Percentiles rank a stretch among this genome's conserved stretches.
These are phyloP conservation scores for Diaphora mendica DNA, from an alignment of 2,888 invertebrate species.

Conservation along the genomic window DNA sequence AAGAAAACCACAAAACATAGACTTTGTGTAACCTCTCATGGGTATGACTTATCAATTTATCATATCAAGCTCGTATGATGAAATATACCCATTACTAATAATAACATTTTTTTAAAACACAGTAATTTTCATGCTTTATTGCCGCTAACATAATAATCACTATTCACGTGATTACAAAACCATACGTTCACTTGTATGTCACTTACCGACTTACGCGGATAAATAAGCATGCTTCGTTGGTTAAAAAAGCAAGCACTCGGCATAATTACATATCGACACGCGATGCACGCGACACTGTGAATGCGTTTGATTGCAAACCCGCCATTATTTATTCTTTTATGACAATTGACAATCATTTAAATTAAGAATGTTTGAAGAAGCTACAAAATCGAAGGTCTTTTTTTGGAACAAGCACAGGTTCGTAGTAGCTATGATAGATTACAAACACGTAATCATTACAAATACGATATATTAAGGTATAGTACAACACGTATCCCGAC, in stretches of 20 bases:
- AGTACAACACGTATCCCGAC: too few species aligned
- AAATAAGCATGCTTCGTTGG: slow-evolving; percentile 25
- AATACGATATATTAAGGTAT: too few species aligned
- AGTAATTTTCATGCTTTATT: background rate
- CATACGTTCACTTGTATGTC: slow-evolving; percentile 36
- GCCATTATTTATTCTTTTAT: slow-evolving; percentile 9
- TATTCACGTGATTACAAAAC: slow-evolving; percentile 6
- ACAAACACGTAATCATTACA: background rate
- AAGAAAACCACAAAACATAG: background rate
- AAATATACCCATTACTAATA: background rate
- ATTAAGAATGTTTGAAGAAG: background rate
- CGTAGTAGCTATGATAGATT: background rate
- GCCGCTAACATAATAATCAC: background rate
- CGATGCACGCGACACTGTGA: slow-evolving; percentile 37
- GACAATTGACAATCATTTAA: slow-evolving; percentile 6
- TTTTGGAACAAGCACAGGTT: background rate
- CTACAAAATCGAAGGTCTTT: background rate
- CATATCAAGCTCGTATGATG: background rate
- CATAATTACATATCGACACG: slow-evolving; percentile 43
- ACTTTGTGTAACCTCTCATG: background rate
- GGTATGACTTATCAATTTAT: too few species aligned
- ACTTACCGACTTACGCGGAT: slow-evolving; percentile 39
- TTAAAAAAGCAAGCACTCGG: slow-evolving; percentile 28
- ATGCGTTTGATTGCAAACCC: slow-evolving; percentile 35
- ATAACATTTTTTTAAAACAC: background rate